Percentiles rank a stretch among this genome's conserved stretches.
These are phyloP conservation scores for Muntiacus muntjak DNA, from an alignment of 2,113 vertebrate species.

Conservation along the genomic window DNA sequence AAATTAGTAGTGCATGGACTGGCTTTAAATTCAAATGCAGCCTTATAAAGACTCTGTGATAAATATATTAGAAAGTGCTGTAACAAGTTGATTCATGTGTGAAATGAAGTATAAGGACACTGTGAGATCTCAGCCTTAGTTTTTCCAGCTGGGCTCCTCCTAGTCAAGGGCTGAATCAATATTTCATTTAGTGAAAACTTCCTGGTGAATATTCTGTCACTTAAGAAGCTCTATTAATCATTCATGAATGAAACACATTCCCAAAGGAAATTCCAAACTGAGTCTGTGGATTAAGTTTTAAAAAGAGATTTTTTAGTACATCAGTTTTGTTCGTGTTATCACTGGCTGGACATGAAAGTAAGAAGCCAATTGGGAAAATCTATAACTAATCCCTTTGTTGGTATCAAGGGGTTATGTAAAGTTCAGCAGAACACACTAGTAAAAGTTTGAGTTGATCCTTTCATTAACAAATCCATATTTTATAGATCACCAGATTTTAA, in stretches of 20 bases:
- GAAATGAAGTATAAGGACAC: slow-evolving; percentile 72
- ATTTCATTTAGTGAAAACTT: slow-evolving; percentile 95
- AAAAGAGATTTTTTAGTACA: slow-evolving; percentile 84
- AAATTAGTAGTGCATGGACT: slow-evolving; percentile 1
- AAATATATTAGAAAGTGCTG: slow-evolving; percentile 64
- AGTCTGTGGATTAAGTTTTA: slow-evolving; percentile 84
- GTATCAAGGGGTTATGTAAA: slow-evolving; percentile 88
- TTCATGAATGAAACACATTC: slow-evolving; percentile 82
- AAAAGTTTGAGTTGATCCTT: slow-evolving; percentile 75
- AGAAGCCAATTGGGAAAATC: slow-evolving; percentile 81
- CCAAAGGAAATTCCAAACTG: slow-evolving; percentile 80
- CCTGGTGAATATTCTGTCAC: slow-evolving; percentile 88
- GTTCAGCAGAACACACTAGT: slow-evolving; percentile 85
- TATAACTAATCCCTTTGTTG: slow-evolving; percentile 88
- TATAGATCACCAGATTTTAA: slow-evolving; percentile 72
- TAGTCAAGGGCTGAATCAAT: slow-evolving; percentile 80
- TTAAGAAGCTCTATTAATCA: slow-evolving; percentile 88
- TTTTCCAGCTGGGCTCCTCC: slow-evolving; percentile 82
- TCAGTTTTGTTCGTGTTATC: slow-evolving; percentile 89
- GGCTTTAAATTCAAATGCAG: slow-evolving; percentile 5
- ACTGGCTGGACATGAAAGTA: slow-evolving; percentile 90
- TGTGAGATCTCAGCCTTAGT: slow-evolving; percentile 75
- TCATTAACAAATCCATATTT: slow-evolving; percentile 80
- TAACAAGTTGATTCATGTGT: slow-evolving; percentile 76
- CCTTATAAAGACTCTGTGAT: slow-evolving; percentile 40